A percentile compares a stretch with the other conserved stretches of the same genome.
phyloP scores from a whole-genome alignment of 2,888 invertebrate species.

The Scaptomyza caliginosa region DNA sequence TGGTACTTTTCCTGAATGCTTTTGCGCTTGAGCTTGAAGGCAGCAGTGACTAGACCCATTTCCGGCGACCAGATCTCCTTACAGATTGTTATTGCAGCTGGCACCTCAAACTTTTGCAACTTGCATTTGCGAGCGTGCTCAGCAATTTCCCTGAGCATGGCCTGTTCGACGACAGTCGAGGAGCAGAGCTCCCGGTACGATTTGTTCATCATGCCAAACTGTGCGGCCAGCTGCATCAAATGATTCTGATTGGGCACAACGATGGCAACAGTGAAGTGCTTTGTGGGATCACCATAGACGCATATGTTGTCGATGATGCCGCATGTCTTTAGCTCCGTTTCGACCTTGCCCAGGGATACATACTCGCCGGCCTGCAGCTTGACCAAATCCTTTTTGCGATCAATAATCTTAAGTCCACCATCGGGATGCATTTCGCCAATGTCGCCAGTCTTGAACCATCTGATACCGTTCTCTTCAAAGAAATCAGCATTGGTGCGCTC shows the following conservation, averaged over 20 bases:
- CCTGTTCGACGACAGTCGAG: conserved; percentile 89
- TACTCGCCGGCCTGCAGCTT: conserved; percentile 99
- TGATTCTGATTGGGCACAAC: conserved; percentile 92
- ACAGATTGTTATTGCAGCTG: conserved; percentile 93
- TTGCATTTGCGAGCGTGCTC: conserved; percentile 94
- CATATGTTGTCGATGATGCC: conserved; percentile 98
- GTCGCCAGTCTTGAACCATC: conserved; percentile 98
- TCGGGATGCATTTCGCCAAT: conserved; percentile 96
- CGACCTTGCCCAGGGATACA: conserved; percentile 98
- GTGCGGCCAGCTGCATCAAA: conserved; percentile 89
- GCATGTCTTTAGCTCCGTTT: conserved; percentile 96
- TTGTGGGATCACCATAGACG: conserved; percentile 95
- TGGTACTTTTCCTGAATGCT: conserved; percentile 97
- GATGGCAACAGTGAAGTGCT: conserved; percentile 94
- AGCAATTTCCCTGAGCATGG: conserved; percentile 91
- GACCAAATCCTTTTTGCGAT: conserved; percentile 99
- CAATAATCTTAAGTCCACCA: conserved; percentile 97
- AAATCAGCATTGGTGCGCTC: conserved; percentile 96
- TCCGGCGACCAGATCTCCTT: conserved; percentile 98
- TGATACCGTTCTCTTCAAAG: conserved; percentile 90
- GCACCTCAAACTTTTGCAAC: conserved; percentile 95
- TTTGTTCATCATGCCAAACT: conserved; percentile 86
- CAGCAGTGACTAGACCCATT: conserved; percentile 98
- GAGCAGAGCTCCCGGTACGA: conserved; percentile 91
- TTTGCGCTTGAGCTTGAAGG: conserved; percentile 98